phyloP scores from a whole-genome alignment of 2,113 vertebrate genomes.

The Ptilorrhoa leucosticta region DNA sequence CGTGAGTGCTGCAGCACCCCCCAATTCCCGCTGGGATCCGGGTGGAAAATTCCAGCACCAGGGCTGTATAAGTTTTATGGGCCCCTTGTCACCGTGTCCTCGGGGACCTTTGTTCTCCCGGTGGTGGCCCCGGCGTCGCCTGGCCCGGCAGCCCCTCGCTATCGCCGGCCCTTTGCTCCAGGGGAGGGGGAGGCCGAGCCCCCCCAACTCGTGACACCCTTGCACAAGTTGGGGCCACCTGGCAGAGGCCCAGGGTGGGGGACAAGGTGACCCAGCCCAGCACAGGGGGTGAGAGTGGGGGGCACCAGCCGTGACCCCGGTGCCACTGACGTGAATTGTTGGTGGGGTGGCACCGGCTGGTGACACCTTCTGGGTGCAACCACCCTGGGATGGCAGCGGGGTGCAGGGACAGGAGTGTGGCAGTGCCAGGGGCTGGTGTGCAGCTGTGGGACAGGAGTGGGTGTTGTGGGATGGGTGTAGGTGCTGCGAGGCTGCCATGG shows the following conservation, averaged over 20 bases:
- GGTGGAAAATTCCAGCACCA: conserved; percentile 10
- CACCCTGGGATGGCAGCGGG: neutral
- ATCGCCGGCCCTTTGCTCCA: neutral
- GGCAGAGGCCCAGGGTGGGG: neutral
- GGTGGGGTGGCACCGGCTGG: rapidly evolving
- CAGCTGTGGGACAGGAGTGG: neutral
- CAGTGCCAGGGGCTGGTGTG: neutral
- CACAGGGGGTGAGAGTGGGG: neutral
- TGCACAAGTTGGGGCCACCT: neutral
- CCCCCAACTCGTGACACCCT: neutral
- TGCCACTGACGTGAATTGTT: rapidly evolving
- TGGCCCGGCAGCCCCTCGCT: neutral
- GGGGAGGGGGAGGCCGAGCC: neutral
- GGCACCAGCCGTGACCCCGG: rapidly evolving
- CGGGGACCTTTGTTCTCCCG: neutral
- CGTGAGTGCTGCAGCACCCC: neutral
- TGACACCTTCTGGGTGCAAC: neutral
- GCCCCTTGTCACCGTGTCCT: neutral
- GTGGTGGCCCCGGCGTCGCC: neutral
- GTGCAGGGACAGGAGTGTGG: neutral
- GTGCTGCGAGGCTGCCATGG: rapidly evolving
- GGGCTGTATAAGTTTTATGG: conserved; percentile 32
- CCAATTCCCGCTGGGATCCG: rapidly evolving
- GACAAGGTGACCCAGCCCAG: neutral
- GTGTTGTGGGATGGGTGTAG: rapidly evolving